These are phyloP conservation scores for Aphis gossypii DNA, from an alignment of 1,140 invertebrate genomes.

Conservation along the genomic window DNA sequence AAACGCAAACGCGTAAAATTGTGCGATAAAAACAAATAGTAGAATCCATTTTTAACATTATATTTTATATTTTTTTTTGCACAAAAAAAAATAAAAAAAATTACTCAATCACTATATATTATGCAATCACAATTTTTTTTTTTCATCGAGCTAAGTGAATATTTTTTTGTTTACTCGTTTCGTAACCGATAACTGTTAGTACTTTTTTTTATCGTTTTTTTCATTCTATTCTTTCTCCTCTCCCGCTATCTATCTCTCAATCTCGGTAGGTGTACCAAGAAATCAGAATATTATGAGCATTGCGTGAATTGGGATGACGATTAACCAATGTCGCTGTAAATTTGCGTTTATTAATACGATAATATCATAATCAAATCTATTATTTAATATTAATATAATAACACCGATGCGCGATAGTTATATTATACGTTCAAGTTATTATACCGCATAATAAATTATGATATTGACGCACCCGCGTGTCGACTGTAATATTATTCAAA, in stretches of 20 bases:
- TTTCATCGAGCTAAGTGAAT: not conserved
- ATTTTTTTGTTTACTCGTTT: not conserved
- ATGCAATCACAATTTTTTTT: not conserved
- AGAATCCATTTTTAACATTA: not conserved
- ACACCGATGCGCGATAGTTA: not conserved
- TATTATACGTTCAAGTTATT: slow-evolving; percentile 1
- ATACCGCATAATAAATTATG: not conserved
- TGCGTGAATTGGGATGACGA: not conserved
- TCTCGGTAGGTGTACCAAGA: not conserved
- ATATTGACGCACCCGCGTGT: not conserved
- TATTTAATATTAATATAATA: slow-evolving; percentile 8
- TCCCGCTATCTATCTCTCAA: not conserved
- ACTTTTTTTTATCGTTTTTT: no score
- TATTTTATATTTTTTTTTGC: not conserved
- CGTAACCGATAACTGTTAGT: not conserved
- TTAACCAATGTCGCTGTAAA: not conserved
- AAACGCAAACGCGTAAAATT: not conserved
- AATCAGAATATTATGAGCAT: not conserved
- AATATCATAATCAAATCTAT: not conserved
- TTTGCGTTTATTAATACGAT: not conserved
- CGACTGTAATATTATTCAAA: slow-evolving; percentile 7
- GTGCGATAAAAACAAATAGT: not conserved
- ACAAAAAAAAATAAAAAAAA: not conserved
- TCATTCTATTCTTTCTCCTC: no score
- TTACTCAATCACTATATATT: not conserved